Percentiles rank a stretch among this genome's conserved stretches.
These are phyloP conservation scores for Drosophila erecta DNA, from an alignment of 1,140 invertebrate species.

Conservation along the genomic window DNA sequence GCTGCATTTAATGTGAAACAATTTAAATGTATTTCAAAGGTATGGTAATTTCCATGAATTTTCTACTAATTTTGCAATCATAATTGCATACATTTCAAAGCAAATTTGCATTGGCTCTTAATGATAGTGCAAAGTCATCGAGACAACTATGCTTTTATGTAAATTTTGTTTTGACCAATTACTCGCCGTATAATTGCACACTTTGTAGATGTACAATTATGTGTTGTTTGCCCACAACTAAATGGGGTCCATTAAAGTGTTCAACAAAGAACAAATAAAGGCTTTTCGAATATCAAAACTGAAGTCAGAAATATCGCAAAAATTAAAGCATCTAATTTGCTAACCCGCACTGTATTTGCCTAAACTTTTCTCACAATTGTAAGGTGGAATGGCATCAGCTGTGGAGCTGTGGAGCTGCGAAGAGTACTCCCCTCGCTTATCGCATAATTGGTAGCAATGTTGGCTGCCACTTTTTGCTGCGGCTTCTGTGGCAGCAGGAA, in stretches of 20 bases:
- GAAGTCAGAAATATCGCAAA: background rate
- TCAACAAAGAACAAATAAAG: background rate
- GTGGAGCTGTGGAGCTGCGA: conserved; percentile 2
- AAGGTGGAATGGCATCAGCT: conserved; percentile 29
- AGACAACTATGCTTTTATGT: background rate
- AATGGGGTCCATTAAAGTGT: conserved; percentile 5
- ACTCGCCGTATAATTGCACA: background rate
- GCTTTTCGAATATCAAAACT: conserved; percentile 4
- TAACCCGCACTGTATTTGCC: conserved; percentile 24
- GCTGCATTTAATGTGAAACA: background rate
- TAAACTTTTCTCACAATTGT: conserved; percentile 44
- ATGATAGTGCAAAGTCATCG: background rate
- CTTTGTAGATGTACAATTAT: background rate
- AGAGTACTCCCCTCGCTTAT: conserved; percentile 56
- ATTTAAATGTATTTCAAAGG: background rate
- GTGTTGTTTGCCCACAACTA: background rate
- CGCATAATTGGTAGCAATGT: conserved; percentile 82
- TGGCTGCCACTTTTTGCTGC: conserved; percentile 77
- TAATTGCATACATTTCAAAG: background rate
- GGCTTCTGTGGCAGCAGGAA: conserved; percentile 40
- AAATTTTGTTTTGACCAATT: background rate
- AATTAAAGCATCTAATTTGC: conserved; percentile 28
- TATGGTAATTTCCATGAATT: background rate
- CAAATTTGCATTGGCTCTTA: background rate
- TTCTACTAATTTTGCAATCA: background rate